Base-by-base conservation (phyloP, 2,113 vertebrate genomes). In the Paracanthobrama guichenoti region DNA sequence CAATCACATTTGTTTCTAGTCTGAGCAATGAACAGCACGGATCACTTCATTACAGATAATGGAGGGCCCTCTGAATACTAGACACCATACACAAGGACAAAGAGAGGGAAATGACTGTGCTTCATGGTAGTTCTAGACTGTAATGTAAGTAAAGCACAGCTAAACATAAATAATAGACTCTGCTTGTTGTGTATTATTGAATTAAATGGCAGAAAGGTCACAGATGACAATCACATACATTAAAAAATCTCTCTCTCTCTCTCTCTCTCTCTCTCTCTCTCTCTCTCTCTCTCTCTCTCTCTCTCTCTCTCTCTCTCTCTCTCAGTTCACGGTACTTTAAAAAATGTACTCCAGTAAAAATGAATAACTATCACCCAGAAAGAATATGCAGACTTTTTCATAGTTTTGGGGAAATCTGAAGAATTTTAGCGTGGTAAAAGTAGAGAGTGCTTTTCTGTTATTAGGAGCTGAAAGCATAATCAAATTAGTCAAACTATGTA, bases 1-100 rank as follows among this genome's bases (percentile, higher is more conserved):
- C 44, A 62, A 28, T 28, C 77, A 46, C 39, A 24, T 62, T 57
- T 79, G 39, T 79, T 79, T 79, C 39, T 64, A 62, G 57, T 28
- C 22, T 79, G 77, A 79, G 77, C 13, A 44, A 79, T 62, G 39
- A 79, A 44, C 39, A 79, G 57, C n/a, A 46, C n/a, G 24, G 57
- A 62, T 73, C 39, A 44, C 35, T 64, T 44, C 57, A 79, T 62
- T 79, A 64, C 7, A 79, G 16, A 79, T 64, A 73, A 44, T 46
- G 7, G 57, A 79, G 35, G 42, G 57, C 76, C 16, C 76, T 42
- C 53, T 42, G 55, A 62, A 44, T 62, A 79, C 59, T 62, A 62
- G 12, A 60, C 44, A 24, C 13, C 35, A n/a, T 44, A 26, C 14
- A 46, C 57, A 46, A 64, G 13, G 24, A 79, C 57, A 46, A 79